A percentile compares a stretch with the other conserved stretches of the same genome.
phyloP scores from a whole-genome alignment of 1,140 invertebrate genomes.

The Ephestia elutella region DNA sequence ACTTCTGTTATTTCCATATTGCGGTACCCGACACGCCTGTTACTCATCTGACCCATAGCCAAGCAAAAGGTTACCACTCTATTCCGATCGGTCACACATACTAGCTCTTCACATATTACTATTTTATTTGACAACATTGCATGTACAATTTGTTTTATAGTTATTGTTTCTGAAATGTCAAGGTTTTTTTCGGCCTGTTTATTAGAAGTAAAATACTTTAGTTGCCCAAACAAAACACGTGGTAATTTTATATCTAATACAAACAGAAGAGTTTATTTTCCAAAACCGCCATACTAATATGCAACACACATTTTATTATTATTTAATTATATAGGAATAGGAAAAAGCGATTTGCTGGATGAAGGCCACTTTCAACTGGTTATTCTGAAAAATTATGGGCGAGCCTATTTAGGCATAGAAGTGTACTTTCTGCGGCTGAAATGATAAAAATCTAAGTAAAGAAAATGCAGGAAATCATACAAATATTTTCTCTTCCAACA shows the following conservation, averaged over 20 bases:
- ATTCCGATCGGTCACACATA: not conserved
- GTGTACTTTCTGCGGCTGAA: too few species aligned
- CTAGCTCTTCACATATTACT: not conserved
- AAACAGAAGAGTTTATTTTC: not conserved
- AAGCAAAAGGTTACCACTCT: not conserved
- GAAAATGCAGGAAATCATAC: too few species aligned
- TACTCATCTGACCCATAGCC: not conserved
- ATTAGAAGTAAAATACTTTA: not conserved
- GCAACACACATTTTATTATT: too few species aligned
- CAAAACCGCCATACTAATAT: too few species aligned
- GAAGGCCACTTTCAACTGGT: too few species aligned
- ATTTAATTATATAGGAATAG: too few species aligned
- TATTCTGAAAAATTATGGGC: too few species aligned
- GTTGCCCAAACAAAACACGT: not conserved
- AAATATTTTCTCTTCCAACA: too few species aligned
- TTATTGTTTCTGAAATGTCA: not conserved
- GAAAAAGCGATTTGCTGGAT: too few species aligned
- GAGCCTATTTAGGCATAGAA: too few species aligned
- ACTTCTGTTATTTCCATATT: not conserved
- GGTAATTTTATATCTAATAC: not conserved
- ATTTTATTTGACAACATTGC: not conserved
- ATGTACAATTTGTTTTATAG: not conserved
- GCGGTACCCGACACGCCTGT: not conserved
- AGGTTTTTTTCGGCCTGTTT: not conserved
- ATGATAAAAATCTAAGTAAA: too few species aligned